These are phyloP conservation scores for Magallana angulata DNA, from an alignment of 1,140 invertebrate species.

Conservation along the genomic window DNA sequence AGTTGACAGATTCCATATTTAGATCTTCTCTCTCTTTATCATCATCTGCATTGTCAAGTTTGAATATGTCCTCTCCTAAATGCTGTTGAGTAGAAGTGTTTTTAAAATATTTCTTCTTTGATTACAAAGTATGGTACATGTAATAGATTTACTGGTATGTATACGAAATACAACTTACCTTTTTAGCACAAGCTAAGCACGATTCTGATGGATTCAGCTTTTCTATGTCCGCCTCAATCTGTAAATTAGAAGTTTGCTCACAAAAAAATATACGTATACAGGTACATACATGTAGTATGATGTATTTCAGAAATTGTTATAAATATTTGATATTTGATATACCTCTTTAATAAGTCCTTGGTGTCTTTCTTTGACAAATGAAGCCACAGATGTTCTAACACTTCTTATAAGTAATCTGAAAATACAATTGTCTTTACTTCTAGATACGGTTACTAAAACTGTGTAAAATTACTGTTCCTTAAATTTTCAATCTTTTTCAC, in stretches of 20 bases:
- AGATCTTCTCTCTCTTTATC: not conserved
- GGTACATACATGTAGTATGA: not conserved
- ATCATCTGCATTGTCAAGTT: constrained; percentile 25
- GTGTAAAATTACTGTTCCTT: too few relatives aligned
- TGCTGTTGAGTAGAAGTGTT: constrained; percentile 10
- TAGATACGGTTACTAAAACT: too few relatives aligned
- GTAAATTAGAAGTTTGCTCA: not conserved
- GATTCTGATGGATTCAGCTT: not conserved
- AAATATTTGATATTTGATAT: not conserved
- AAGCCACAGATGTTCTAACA: constrained; percentile 34
- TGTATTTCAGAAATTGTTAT: not conserved
- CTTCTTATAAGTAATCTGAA: constrained; percentile 27
- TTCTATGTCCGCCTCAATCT: not conserved
- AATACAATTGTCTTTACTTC: not conserved
- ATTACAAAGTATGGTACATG: too few relatives aligned
- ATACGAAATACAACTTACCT: not conserved
- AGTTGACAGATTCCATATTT: not conserved
- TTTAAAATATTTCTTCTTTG: not conserved
- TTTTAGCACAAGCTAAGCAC: not conserved
- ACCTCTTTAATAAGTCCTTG: constrained; percentile 25
- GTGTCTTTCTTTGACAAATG: constrained; percentile 38
- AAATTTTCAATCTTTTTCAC: too few relatives aligned
- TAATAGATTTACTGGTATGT: too few relatives aligned
- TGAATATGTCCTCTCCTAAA: constrained; percentile 37
- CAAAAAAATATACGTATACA: not conserved